Conservation (phyloP, 37 sponge, comb jelly and placozoan genomes). For the Ianthella basta region DNA sequence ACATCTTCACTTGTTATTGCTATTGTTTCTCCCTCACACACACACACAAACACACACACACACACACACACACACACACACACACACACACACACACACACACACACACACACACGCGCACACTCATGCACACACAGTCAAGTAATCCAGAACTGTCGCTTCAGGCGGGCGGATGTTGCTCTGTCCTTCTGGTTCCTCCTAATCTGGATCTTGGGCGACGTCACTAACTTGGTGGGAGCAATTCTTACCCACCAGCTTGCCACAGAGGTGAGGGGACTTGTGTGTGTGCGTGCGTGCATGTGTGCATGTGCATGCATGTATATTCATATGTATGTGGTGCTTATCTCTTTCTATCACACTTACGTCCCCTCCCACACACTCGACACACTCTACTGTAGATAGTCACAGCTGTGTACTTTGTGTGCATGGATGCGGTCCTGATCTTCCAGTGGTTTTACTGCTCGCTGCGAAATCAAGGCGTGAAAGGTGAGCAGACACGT, state of each 20-base stretch:
- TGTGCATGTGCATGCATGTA: too few species aligned
- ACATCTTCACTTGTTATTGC: too few species aligned
- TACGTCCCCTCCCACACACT: background rate
- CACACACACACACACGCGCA: too few species aligned
- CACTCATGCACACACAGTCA: background rate
- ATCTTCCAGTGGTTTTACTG: constrained; percentile 52
- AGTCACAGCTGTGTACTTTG: constrained; percentile 63
- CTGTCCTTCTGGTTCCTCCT: constrained; percentile 69
- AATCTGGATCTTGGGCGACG: constrained; percentile 55
- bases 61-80: too few species aligned
- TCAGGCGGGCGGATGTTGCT: constrained; percentile 52
- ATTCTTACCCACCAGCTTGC: constrained; percentile 59
- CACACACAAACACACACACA: too few species aligned
- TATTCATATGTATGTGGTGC: too few species aligned
- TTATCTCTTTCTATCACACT: too few species aligned
- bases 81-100: too few species aligned
- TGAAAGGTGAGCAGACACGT: constrained; percentile 15
- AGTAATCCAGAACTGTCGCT: constrained; percentile 46
- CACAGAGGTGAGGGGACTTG: constrained; percentile 43
- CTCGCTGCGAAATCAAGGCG: constrained; percentile 31
- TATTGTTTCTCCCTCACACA: too few species aligned
- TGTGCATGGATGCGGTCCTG: constrained; percentile 45
- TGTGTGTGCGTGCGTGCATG: background rate
- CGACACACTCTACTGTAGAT: too few species aligned
- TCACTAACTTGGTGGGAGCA: constrained; percentile 64